A percentile compares a stretch with the other conserved stretches of the same genome.
These are phyloP conservation scores for Orycteropus afer DNA, from an alignment of 2,113 vertebrate genomes.

Conservation along the genomic window DNA sequence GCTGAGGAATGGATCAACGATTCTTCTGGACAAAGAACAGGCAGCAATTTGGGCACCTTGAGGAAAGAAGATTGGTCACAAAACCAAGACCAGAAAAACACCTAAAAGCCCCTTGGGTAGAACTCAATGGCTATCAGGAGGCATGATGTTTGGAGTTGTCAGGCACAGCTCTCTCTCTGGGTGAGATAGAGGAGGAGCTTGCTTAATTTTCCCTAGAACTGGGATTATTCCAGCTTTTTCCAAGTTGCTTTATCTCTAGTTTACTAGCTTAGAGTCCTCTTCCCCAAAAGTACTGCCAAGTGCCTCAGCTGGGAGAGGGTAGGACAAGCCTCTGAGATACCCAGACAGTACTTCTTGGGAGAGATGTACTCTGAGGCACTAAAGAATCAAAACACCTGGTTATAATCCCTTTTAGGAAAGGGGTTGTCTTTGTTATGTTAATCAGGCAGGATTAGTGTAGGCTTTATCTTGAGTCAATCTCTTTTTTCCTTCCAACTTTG, in stretches of 20 bases:
- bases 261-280: neutral
- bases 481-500: neutral
- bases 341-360: neutral
- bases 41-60: conserved; percentile 92
- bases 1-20: conserved; percentile 91
- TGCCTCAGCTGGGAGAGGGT: neutral
- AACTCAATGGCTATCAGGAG: neutral
- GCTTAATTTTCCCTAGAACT: neutral
- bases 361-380: neutral
- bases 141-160: neutral
- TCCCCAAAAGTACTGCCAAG: neutral
- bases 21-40: conserved; percentile 89
- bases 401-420: neutral
- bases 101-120: neutral
- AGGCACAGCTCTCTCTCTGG: neutral
- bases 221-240: neutral
- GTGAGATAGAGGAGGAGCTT: neutral
- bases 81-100: conserved; percentile 27
- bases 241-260: neutral
- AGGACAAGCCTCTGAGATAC: neutral
- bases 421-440: neutral
- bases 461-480: neutral
- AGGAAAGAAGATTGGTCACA: conserved; percentile 67
- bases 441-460: neutral
- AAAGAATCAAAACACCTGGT: no score